These are phyloP conservation scores for Crambe crambe DNA, from an alignment of 37 sponge, comb jelly and placozoan species.

Conservation along the genomic window DNA sequence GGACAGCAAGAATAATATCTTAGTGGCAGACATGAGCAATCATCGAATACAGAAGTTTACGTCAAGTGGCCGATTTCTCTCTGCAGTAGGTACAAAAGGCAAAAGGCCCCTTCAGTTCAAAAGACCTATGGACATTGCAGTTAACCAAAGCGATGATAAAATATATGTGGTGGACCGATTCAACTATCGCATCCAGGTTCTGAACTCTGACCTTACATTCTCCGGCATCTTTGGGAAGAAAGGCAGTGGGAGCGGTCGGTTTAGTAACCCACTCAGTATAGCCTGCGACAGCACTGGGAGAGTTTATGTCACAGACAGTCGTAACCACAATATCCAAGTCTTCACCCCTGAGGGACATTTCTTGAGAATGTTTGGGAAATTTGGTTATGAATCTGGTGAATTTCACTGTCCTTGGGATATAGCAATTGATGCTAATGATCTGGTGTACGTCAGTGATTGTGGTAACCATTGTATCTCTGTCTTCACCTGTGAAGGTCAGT, in stretches of 20 bases:
- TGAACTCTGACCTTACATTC: too few species aligned
- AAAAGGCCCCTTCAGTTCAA: constrained; percentile 66
- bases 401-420: background rate
- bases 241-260: constrained; percentile 63
- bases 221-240: too few species aligned
- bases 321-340: constrained; percentile 65
- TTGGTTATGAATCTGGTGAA: background rate
- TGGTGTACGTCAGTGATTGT: constrained; percentile 25
- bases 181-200: constrained; percentile 59
- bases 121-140: constrained; percentile 49
- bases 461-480: constrained; percentile 13
- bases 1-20: constrained; percentile 17
- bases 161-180: constrained; percentile 58
- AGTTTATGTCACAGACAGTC: constrained; percentile 54
- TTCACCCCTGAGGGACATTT: constrained; percentile 41
- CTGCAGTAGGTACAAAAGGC: too few species aligned
- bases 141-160: constrained; percentile 18
- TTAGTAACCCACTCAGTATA: constrained; percentile 43
- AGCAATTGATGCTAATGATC: constrained; percentile 6
- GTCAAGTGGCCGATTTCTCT: constrained; percentile 30
- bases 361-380: constrained; percentile 2
- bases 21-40: constrained; percentile 35
- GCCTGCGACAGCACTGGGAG: constrained; percentile 25
- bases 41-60: too few species aligned
- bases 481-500: constrained; percentile 29